phyloP scores from a whole-genome alignment of 2,888 invertebrate genomes.

The Tortricodes alternella region DNA sequence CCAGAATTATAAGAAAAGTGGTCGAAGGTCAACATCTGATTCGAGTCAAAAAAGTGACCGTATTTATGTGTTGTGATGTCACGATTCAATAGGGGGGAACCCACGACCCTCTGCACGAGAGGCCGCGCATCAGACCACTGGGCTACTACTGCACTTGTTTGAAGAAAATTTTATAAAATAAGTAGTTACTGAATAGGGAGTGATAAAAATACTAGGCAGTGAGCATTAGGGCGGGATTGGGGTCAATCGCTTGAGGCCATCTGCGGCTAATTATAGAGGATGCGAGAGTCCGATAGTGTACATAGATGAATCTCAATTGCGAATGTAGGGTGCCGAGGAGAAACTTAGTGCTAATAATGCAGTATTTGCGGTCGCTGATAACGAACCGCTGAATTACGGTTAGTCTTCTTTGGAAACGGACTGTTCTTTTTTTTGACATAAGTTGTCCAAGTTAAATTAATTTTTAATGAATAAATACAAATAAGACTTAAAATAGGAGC shows the following conservation, averaged over 20 bases:
- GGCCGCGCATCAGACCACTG: too few species aligned
- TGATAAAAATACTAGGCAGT: constrained; percentile 72
- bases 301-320: constrained; percentile 64
- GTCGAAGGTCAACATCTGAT: too few species aligned
- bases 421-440: neutral
- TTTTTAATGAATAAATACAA: too few species aligned
- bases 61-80: too few species aligned
- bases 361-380: constrained; percentile 35
- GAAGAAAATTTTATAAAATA: too few species aligned
- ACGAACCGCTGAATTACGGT: constrained; percentile 17
- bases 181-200: constrained; percentile 54
- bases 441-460: too few species aligned
- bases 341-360: constrained; percentile 42
- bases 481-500: neutral
- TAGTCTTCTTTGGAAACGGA: neutral
- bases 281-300: constrained; percentile 65
- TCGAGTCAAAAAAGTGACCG: too few species aligned
- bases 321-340: constrained; percentile 37
- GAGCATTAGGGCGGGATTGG: constrained; percentile 74
- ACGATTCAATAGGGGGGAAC: too few species aligned
- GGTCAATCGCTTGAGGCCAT: constrained; percentile 81
- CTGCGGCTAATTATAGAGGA: constrained; percentile 78
- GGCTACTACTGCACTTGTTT: too few species aligned
- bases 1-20: too few species aligned
- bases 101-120: too few species aligned